Evolutionary conservation across 2,888 invertebrate genomes (phyloP).

Genomic region (Lochmaea crataegi): DNA sequence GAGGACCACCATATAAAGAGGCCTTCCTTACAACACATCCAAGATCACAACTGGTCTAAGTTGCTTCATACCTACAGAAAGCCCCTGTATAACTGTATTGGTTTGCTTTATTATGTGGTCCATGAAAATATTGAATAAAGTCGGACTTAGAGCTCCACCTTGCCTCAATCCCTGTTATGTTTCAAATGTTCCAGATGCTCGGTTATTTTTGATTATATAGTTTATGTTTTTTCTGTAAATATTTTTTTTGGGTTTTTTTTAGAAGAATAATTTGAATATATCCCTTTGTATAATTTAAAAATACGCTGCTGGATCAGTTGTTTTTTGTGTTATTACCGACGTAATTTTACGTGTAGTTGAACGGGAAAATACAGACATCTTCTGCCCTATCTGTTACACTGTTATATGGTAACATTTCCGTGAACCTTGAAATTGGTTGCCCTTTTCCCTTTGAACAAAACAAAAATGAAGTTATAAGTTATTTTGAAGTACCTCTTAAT

Average conservation of each 20-base stretch:
- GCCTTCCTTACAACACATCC: no score
- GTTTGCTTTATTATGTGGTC: no score
- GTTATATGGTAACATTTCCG: conserved; percentile 32
- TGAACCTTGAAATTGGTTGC: conserved; percentile 43
- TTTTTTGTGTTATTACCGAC: conserved; percentile 25
- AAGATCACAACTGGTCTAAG: no score
- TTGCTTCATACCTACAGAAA: no score
- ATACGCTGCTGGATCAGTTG: conserved; percentile 1
- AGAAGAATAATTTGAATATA: not conserved
- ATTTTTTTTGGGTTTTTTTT: not conserved
- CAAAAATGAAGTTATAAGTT: conserved; percentile 31
- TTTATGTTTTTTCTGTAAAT: no score
- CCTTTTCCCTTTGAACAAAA: conserved; percentile 32
- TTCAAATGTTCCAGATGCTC: no score
- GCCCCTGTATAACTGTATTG: no score
- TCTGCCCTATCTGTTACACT: conserved; percentile 34
- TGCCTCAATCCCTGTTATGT: no score
- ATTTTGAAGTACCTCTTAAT: conserved; percentile 34
- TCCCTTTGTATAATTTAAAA: not conserved
- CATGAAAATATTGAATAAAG: no score
- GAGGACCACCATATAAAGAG: no score
- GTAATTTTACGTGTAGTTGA: conserved; percentile 40
- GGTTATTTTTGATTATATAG: no score
- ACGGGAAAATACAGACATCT: conserved; percentile 34
- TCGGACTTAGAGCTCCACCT: no score